These are phyloP conservation scores for Lasaia peninsularis DNA, from an alignment of 1,140 invertebrate genomes.

Conservation along the genomic window DNA sequence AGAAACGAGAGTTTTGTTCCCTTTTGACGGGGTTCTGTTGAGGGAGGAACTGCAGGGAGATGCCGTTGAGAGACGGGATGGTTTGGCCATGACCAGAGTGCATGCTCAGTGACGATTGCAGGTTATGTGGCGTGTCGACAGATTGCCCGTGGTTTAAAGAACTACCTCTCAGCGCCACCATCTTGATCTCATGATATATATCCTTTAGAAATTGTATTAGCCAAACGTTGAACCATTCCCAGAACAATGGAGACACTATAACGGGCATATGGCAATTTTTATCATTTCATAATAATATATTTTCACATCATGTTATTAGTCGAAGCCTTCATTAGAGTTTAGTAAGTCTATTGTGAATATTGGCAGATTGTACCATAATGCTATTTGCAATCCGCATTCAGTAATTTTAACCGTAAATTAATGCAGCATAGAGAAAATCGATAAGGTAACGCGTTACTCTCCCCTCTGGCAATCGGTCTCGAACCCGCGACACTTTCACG, in stretches of 20 bases:
- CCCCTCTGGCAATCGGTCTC: slow-evolving; percentile 41
- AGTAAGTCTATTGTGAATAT: slow-evolving; percentile 14
- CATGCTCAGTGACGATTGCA: slow-evolving; percentile 27
- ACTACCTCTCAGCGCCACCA: slow-evolving; percentile 62
- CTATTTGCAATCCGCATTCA: slow-evolving; percentile 60
- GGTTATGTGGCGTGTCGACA: slow-evolving; percentile 42
- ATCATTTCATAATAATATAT: slow-evolving; percentile 36
- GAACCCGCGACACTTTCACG: slow-evolving; percentile 45
- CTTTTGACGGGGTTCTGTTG: slow-evolving; percentile 47
- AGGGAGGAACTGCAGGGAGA: slow-evolving; percentile 46
- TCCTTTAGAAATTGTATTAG: slow-evolving; percentile 61
- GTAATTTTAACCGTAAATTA: slow-evolving; percentile 66
- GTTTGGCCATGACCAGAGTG: slow-evolving; percentile 25
- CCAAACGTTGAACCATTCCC: slow-evolving; percentile 71
- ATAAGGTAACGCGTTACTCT: slow-evolving; percentile 64
- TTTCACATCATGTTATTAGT: slow-evolving; percentile 6
- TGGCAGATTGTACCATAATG: slow-evolving; percentile 36
- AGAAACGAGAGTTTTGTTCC: slow-evolving; percentile 49
- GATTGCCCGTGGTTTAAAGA: slow-evolving; percentile 45
- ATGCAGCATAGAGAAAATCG: slow-evolving; percentile 74
- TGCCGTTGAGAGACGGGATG: slow-evolving; percentile 31
- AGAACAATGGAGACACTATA: slow-evolving; percentile 58
- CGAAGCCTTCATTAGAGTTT: slow-evolving; percentile 16
- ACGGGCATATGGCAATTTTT: slow-evolving; percentile 50
- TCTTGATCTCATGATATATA: slow-evolving; percentile 70